phyloP scores from a whole-genome alignment of 1,140 invertebrate genomes.

The Caenorhabditis inopinata region DNA sequence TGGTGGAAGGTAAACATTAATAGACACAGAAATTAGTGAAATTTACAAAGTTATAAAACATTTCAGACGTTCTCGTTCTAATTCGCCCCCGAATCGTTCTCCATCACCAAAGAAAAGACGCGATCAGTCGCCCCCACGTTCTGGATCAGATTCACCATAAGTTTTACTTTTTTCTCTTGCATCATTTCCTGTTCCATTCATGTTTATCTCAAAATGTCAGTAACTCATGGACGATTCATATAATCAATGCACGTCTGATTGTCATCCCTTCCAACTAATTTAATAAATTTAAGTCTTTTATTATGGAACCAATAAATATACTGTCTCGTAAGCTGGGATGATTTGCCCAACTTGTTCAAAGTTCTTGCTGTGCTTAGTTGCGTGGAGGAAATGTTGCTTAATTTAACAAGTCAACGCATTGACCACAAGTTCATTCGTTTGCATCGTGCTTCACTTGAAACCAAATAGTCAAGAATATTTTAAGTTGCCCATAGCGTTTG shows the following conservation, averaged over 20 bases:
- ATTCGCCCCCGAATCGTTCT: constrained; percentile 6
- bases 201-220: not conserved
- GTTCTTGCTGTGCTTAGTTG: constrained; percentile 43
- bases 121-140: not conserved
- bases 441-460: no score
- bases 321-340: no score
- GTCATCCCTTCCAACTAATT: not conserved
- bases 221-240: not conserved
- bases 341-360: no score
- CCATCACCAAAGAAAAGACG: constrained; percentile 25
- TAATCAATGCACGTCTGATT: not conserved
- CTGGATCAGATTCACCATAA: constrained; percentile 8
- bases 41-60: not conserved
- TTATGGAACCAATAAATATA: not conserved
- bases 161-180: not conserved
- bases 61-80: constrained; percentile 37
- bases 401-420: no score
- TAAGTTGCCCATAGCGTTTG: no score
- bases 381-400: constrained; percentile 52
- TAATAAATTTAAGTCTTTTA: not conserved
- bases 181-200: not conserved
- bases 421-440: no score
- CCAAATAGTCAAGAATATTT: no score
- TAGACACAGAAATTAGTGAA: not conserved
- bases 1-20: constrained; percentile 14